Evolutionary conservation across 2,113 vertebrate genomes (phyloP), one percentile per base, ranked within the genome.

Genomic region (Onychostoma macrolepis): DNA sequence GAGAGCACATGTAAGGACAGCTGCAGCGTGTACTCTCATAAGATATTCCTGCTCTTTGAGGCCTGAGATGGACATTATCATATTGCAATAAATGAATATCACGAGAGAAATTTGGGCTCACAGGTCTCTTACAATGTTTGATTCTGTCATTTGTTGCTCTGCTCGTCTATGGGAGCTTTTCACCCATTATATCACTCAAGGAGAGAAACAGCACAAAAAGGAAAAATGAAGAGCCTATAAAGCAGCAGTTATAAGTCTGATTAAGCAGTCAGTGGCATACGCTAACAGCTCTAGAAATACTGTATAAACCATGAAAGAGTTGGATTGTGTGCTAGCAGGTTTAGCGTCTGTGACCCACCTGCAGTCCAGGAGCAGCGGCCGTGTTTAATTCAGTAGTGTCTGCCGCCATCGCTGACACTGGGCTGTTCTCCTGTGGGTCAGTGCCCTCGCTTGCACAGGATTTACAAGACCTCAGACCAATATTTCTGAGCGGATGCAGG

Each of bases 331-430:
- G 17, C 26, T 17, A 67, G 6, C 65, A 19, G 28, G 67, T 36
- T 53, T 56, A 56, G 56, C 21, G 8, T 24, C 56, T 58, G 56
- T 30, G 50, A 72, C 77, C 13, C 80, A 74, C 85, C 63, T 80
- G 26, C 6, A 36, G 11, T 38, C 45, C 33, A 45, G 33, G 11
- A 26, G n/a, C 33, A 33, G 33, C 26, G 36, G 15, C 77, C 7
- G 21, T 80, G 33, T 80, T 80, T 72, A 86, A 38, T 41, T 86
- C 77, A 72, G 36, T 21, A 53, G 33, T 30, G 76, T 81, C 24
- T 10, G 30, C 67, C 4, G 63, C 65, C 65, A 86, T 80, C 21
- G 19, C 11, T 58, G n/a, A 58, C 56, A 56, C 21, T 15, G 56
- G 2, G 53, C 19, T 56, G 53, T 56, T 56, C 19, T 56, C 19